Conservation (phyloP, 2,888 invertebrate species). For the Callyntrura sp. region DNA sequence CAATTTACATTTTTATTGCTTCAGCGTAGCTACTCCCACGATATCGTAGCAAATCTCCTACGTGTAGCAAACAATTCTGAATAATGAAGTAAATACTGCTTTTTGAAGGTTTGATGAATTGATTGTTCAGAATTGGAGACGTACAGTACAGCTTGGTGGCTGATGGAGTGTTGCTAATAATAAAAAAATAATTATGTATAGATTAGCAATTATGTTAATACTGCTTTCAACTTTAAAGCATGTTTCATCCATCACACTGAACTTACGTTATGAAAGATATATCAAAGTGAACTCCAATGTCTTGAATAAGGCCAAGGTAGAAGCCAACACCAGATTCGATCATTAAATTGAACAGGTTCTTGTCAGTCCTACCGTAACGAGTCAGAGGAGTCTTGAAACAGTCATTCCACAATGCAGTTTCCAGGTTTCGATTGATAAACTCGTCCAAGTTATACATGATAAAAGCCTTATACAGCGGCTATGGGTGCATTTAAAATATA, state of each 20-base stretch:
- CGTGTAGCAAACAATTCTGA: conserved; percentile 95
- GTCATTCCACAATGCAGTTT: conserved; percentile 83
- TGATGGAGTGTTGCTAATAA: conserved; percentile 84
- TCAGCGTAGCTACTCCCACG: conserved; percentile 92
- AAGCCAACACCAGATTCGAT: conserved; percentile 83
- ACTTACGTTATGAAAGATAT: conserved; percentile 83
- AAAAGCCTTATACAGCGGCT: conserved; percentile 82
- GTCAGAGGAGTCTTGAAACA: conserved; percentile 84
- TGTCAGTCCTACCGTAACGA: conserved; percentile 82
- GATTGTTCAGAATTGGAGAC: conserved; percentile 77
- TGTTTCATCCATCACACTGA: neutral
- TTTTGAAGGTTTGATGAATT: conserved; percentile 81
- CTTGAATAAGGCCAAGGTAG: conserved; percentile 83
- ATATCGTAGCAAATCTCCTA: conserved; percentile 95
- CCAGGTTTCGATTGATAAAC: conserved; percentile 79
- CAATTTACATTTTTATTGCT: conserved; percentile 90
- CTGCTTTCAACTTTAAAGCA: neutral
- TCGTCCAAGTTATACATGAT: conserved; percentile 83
- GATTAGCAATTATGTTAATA: neutral
- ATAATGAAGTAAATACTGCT: conserved; percentile 90
- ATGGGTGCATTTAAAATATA: no score
- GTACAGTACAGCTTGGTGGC: conserved; percentile 81
- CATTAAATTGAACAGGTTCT: conserved; percentile 82
- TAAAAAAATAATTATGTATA: neutral
- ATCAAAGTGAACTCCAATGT: conserved; percentile 83